Base-by-base conservation (phyloP, 2,113 vertebrate species). In the Albula glossodonta region DNA sequence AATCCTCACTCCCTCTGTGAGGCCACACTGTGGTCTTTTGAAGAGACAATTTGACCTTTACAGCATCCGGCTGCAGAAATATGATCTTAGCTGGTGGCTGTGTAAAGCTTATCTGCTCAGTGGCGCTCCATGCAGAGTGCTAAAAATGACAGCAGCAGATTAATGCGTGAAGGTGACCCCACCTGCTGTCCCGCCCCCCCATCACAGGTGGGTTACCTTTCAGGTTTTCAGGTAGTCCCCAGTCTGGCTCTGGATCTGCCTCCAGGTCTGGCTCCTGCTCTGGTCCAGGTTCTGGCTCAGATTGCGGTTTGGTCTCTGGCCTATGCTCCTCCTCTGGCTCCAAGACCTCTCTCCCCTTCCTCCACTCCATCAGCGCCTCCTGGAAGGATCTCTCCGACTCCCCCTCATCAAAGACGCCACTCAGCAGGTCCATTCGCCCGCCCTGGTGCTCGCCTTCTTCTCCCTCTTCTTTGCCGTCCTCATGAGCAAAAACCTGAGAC, bases 291-390 rank as follows among this genome's bases (percentile, higher is more conserved):
- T 94, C 85, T 82, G 86, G 93, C 79, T 96, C 91, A 87, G 83
- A 81, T 66, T 85, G 86, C 11, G 90, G 88, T 83, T 92, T 89
- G 82, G 91, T 86, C 17, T 92, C 90, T 89, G 93, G 94, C 63
- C 93, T 86, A 49, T 92, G 94, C 1, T 56, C 57, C 49, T 89
- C 95, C 78, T 90, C 88, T 51, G 92, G 63, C 52, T 74, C n/a
- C 1, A n/a, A 74, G 13, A 25, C 83, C 15, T 3, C 0, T 51
- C 56, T 84, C 41, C 88, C 83, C 87, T 81, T 89, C 88, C 95
- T 96, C 97, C 97, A 96, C 0, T 96, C 92, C 80, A 86, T 91
- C 84, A 98, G 88, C 81, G 91, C 96, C 78, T 97, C 93, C 90
- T 96, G 96, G 90, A 98, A 98, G 85, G 91, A 93, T 78, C 88